Base-by-base conservation (phyloP, 2,888 invertebrate genomes). In the Cylloceria caligata region DNA sequence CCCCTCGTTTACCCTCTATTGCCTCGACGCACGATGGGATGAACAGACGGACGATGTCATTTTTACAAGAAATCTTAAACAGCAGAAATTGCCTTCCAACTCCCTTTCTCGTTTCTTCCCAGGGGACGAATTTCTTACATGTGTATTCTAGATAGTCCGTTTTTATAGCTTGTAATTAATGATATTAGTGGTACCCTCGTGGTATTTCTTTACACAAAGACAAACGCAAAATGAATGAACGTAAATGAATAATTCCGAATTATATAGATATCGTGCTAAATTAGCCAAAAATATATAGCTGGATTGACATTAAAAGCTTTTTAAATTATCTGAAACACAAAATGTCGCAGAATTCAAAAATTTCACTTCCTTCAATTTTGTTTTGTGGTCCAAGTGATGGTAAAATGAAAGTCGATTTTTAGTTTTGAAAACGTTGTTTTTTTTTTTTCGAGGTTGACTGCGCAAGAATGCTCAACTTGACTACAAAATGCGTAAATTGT, bases 41-140 rank as follows among this genome's bases (percentile, higher is more conserved):
- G 57, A 71, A 64, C 77, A 65, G 60, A 19, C 60, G 60, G 47
- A 71, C 57, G 65, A 75, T 80, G 80, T 80, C 65, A 75, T 80
- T 75, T 75, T 80, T 80, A 49, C 75, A 75, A 80, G 80, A 80
- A 80, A 80, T 80, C 75, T 49, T 80, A 11, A 67, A 13, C 64
- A 68, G 30, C 65, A 65, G 71, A 71, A 71, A 78, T 80, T 75
- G 55, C 47, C 65, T 65, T 60, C 19, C 47, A 27, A 36, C 36
- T 13, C 34, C 13, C 19, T 42, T 19, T 2, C 21, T 13, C n/a
- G 55, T 7, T 42, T 45, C n/a, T 30, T 6, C 57, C 45, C 67
- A n/a, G 16, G 30, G 45, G 57, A n/a, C 27, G 39, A 21, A 60
- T 76, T 19, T 57, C 13, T 9, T 39, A 42, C 16, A 36, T 24